Conservation (phyloP, 37 sponge, comb jelly and placozoan genomes). For the Geodia barretti region DNA sequence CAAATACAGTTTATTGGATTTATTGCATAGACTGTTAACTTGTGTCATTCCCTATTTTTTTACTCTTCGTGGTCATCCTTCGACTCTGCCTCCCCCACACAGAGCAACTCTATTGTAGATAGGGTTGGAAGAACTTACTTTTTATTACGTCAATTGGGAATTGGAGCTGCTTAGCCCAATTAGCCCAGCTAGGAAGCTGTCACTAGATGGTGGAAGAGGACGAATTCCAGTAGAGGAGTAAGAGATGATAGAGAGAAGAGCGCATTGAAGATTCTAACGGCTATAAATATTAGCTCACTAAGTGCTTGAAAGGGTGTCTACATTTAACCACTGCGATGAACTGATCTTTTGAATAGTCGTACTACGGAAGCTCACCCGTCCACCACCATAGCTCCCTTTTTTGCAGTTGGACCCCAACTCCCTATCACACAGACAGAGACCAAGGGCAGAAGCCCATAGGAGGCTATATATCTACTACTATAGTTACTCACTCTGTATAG, state of each 20-base stretch:
- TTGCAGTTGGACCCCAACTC: slow-evolving; percentile 92
- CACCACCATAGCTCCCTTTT: slow-evolving; percentile 92
- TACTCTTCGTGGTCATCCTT: slow-evolving; percentile 89
- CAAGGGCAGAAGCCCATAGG: background rate
- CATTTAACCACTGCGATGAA: slow-evolving; percentile 26
- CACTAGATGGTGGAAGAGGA: background rate
- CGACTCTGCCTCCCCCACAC: slow-evolving; percentile 51
- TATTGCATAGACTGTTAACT: slow-evolving; percentile 56
- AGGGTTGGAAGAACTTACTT: slow-evolving; percentile 1
- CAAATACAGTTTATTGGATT: slow-evolving; percentile 64
- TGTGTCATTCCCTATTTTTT: background rate
- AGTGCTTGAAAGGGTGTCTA: slow-evolving; percentile 59
- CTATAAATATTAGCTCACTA: slow-evolving; percentile 40
- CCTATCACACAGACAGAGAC: slow-evolving; percentile 44
- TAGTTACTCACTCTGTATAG: slow-evolving; percentile 77
- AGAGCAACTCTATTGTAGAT: background rate
- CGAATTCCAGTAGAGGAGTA: no score
- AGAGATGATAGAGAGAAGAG: background rate
- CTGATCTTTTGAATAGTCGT: slow-evolving; percentile 82
- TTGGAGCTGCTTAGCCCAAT: slow-evolving; percentile 69
- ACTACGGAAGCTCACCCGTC: slow-evolving; percentile 88
- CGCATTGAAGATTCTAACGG: background rate
- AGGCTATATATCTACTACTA: background rate
- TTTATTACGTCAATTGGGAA: slow-evolving; percentile 91
- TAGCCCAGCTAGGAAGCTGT: slow-evolving; percentile 77